Base-by-base conservation (phyloP, 1,140 invertebrate genomes). In the Drosophila pruinosa region DNA sequence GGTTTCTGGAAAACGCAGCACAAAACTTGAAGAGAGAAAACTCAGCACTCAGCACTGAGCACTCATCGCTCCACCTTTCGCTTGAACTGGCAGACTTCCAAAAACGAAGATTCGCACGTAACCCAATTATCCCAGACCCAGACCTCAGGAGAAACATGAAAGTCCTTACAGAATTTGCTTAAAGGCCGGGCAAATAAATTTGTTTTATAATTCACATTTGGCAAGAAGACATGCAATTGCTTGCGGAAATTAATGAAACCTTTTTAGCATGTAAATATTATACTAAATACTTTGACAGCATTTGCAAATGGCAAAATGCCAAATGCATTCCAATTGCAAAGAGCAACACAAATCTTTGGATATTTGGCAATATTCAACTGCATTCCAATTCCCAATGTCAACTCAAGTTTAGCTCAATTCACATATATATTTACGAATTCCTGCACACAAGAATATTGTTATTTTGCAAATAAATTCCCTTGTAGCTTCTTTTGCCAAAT, bases 1-100 rank as follows among this genome's bases (percentile, higher is more conserved):
- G 67, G 41, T 50, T 56, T 53, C 28, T 53, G 14, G 12, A 64
- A 64, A 36, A 56, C 52, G 31, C 26, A 54, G 50, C 39, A 8
- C 8, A 53, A 1, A 34, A 22, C 15, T 8, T 22, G 15, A 21
- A 53, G 7, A 34, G n/a, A n/a, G 39, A 10, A 28, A 31, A 36
- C 15, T 14, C 47, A 31, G 4, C 28, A 41, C 14, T 41, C n/a
- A n/a, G n/a, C n/a, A n/a, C n/a, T n/a, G n/a, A n/a, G n/a, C n/a
- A n/a, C n/a, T n/a, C n/a, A n/a, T n/a, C n/a, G 31, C 31, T n/a
- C n/a, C n/a, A 0, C 3, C 12, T 4, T 12, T n/a, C 31, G 5
- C 31, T 34, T 12, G 10, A 34, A 12, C 31, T 28, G 26, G 1
- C 26, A 28, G 26, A 34, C 31, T n/a, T 3, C 10, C n/a, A 34